A percentile compares a stretch with the other conserved stretches of the same genome.
Conservation (phyloP, 2,797 vertebrate species). For the Tamandua tetradactyla region DNA sequence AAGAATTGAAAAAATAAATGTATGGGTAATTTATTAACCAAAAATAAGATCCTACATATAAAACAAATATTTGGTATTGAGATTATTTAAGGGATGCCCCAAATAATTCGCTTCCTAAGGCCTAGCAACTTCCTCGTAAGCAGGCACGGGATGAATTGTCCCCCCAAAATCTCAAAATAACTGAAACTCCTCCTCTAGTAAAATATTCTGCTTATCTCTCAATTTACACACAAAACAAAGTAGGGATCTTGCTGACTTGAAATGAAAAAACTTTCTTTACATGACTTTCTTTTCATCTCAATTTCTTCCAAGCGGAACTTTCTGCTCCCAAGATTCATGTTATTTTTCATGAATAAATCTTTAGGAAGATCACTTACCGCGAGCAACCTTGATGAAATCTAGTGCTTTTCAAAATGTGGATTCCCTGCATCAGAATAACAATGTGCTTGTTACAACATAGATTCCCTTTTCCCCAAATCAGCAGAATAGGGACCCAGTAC, state of each 20-base stretch:
- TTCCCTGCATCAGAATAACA: neutral
- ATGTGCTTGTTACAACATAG: neutral
- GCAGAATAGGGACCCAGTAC: rapidly evolving
- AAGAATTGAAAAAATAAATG: neutral
- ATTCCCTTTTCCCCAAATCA: no score
- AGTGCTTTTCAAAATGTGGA: neutral
- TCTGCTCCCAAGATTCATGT: no score
- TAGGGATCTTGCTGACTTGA: neutral
- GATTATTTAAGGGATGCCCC: neutral
- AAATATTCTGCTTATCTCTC: rapidly evolving
- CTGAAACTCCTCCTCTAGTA: neutral
- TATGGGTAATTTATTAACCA: neutral
- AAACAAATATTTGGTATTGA: neutral
- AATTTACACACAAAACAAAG: neutral
- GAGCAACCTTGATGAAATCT: neutral
- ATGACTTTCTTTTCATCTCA: neutral
- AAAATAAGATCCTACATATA: neutral
- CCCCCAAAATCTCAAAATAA: neutral
- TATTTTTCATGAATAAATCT: neutral
- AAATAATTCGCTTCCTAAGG: no score
- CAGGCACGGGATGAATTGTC: neutral
- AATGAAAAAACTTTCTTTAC: neutral
- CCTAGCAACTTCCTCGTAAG: neutral
- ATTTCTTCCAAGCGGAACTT: neutral
- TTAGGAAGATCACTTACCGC: neutral